These are phyloP conservation scores for Cyprinodon tularosa DNA, from an alignment of 2,113 vertebrate genomes.

Conservation along the genomic window DNA sequence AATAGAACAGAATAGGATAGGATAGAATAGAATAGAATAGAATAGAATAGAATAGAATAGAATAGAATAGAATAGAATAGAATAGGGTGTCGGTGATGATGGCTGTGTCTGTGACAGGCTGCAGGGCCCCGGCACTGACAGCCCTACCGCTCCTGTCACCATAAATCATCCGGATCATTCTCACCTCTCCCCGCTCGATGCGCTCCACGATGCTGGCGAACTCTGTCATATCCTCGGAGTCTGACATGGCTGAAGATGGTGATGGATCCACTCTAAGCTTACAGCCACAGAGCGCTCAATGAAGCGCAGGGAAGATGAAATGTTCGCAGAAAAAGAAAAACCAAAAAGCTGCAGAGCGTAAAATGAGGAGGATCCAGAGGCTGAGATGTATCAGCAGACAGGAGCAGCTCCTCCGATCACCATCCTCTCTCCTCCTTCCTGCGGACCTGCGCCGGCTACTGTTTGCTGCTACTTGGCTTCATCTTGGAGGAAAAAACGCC, in stretches of 20 bases:
- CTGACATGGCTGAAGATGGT: slow-evolving; percentile 78
- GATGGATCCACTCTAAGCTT: slow-evolving; percentile 7
- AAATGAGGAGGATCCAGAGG: slow-evolving; percentile 25
- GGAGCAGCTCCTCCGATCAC: slow-evolving; percentile 43
- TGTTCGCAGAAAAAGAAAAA: neutral
- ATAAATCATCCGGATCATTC: slow-evolving; percentile 50
- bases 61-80: slow-evolving; percentile 13
- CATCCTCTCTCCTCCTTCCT: slow-evolving; percentile 29
- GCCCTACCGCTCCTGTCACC: slow-evolving; percentile 55
- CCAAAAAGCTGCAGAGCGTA: slow-evolving; percentile 22
- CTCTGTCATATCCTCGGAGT: slow-evolving; percentile 77
- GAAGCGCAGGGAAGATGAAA: neutral
- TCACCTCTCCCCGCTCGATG: slow-evolving; percentile 87
- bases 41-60: slow-evolving; percentile 5
- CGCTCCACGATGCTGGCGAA: slow-evolving; percentile 89
- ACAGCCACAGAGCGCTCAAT: neutral
- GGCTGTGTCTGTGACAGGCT: slow-evolving; percentile 15
- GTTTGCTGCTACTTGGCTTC: slow-evolving; percentile 61
- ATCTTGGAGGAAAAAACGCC: slow-evolving; percentile 62
- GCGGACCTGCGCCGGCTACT: slow-evolving; percentile 59
- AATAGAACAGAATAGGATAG: neutral
- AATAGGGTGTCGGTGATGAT: slow-evolving; percentile 7
- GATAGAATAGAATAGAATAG: neutral
- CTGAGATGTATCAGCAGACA: slow-evolving; percentile 38
- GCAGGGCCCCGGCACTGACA: slow-evolving; percentile 24